Evolutionary conservation across 1,140 invertebrate genomes (phyloP).

Genomic region (Drosophila hydei): DNA sequence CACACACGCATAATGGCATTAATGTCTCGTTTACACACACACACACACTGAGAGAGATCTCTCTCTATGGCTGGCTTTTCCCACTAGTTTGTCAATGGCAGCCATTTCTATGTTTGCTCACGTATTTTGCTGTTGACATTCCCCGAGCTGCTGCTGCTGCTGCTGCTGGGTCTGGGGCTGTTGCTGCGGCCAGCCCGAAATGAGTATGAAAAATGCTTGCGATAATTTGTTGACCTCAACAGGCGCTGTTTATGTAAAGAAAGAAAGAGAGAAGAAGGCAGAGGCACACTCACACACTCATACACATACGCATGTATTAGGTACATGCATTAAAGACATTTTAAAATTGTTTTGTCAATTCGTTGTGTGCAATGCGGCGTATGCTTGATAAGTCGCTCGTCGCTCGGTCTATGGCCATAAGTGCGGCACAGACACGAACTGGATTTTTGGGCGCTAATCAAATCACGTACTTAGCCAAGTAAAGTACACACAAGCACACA

Average conservation of each 20-base stretch:
- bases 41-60: neutral
- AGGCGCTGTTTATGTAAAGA: slow-evolving; percentile 47
- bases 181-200: slow-evolving; percentile 50
- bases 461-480: slow-evolving; percentile 82
- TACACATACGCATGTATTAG: neutral
- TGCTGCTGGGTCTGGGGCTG: too few species aligned
- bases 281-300: neutral
- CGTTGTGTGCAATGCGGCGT: slow-evolving; percentile 40
- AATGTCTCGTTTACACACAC: slow-evolving; percentile 73
- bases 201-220: slow-evolving; percentile 66
- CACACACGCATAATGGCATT: slow-evolving; percentile 71
- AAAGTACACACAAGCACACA: slow-evolving; percentile 62
- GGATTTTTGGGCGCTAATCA: slow-evolving; percentile 75
- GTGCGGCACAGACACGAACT: slow-evolving; percentile 39
- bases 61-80: slow-evolving; percentile 25
- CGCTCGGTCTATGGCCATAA: slow-evolving; percentile 12
- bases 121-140: slow-evolving; percentile 81
- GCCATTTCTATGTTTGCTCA: slow-evolving; percentile 82
- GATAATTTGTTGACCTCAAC: slow-evolving; percentile 80
- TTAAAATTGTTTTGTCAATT: slow-evolving; percentile 41
- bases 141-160: slow-evolving; percentile 44
- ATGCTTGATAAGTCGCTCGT: slow-evolving; percentile 47
- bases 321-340: slow-evolving; percentile 23
- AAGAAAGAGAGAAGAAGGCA: neutral
- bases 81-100: slow-evolving; percentile 74